Evolutionary conservation across 2,113 vertebrate genomes (phyloP).

Genomic region (Charina bottae): DNA sequence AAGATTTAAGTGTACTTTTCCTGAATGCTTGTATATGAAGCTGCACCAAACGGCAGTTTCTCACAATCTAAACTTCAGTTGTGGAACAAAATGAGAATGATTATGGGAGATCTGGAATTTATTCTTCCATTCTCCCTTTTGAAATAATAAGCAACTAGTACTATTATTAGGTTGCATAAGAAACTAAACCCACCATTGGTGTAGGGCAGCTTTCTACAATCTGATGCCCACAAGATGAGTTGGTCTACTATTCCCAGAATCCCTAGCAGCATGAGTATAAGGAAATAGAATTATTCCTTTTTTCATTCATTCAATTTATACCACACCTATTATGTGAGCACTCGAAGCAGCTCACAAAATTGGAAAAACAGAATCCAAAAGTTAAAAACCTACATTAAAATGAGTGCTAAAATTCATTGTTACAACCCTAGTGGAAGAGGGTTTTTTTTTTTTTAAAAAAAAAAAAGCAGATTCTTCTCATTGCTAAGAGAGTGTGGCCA

Average conservation of each 20-base stretch:
- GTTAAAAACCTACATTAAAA: not conserved
- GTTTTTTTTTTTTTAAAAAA: no score
- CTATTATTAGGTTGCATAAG: not conserved
- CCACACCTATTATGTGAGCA: not conserved
- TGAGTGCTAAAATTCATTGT: not conserved
- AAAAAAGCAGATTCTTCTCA: not conserved
- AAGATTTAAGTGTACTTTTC: not conserved
- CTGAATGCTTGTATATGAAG: constrained; percentile 6
- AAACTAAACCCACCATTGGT: not conserved
- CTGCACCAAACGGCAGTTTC: not conserved
- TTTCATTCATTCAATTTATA: not conserved
- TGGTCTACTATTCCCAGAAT: not conserved
- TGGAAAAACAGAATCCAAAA: not conserved
- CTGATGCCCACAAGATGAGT: not conserved
- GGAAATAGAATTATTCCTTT: not conserved
- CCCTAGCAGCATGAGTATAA: not conserved
- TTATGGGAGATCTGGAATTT: not conserved
- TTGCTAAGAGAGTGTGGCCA: not conserved
- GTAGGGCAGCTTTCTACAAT: not conserved
- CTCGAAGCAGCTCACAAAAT: not conserved
- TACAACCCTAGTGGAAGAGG: not conserved
- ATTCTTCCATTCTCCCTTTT: not conserved
- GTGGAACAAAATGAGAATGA: not conserved
- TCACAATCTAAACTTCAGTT: not conserved
- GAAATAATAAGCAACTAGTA: not conserved